Percentiles rank a stretch among this genome's conserved stretches.
These are phyloP conservation scores for Virgularia gustaviana DNA, from an alignment of 92 coral and sea anemone species.

Conservation along the genomic window DNA sequence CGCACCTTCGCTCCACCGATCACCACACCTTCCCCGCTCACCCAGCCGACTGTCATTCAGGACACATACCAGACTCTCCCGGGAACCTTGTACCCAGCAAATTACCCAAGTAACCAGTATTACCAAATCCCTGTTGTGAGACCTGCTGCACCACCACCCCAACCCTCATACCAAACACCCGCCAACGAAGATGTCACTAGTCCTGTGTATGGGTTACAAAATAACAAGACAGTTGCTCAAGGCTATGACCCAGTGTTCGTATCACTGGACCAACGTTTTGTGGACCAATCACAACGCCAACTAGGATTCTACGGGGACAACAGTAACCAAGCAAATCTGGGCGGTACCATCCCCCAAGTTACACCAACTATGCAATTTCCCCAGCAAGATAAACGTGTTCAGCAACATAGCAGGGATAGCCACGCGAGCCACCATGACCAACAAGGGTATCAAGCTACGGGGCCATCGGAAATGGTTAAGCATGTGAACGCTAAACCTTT, in stretches of 20 bases:
- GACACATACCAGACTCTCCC: conserved; percentile 23
- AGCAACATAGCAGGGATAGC: conserved; percentile 54
- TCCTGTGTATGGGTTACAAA: conserved; percentile 65
- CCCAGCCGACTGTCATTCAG: conserved; percentile 60
- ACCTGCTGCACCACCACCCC: conserved; percentile 68
- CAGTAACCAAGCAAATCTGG: conserved; percentile 36
- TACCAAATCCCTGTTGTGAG: conserved; percentile 71
- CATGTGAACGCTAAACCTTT: conserved; percentile 97
- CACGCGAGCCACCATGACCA: conserved; percentile 59
- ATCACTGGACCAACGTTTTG: conserved; percentile 18
- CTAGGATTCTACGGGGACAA: conserved; percentile 7
- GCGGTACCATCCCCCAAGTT: conserved; percentile 47
- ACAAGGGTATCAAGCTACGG: conserved; percentile 47
- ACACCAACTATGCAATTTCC: conserved; percentile 64
- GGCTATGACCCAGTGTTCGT: conserved; percentile 28
- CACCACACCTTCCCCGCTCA: conserved; percentile 78
- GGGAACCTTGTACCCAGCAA: conserved; percentile 60
- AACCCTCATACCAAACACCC: conserved; percentile 65
- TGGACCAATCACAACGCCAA: conserved; percentile 20
- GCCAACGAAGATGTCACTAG: conserved; percentile 17
- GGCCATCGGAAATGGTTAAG: conserved; percentile 83
- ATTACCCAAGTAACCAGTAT: conserved; percentile 74
- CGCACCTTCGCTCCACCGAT: conserved; percentile 62
- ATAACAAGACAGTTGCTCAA: background rate
- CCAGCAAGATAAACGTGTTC: conserved; percentile 47